Conservation (phyloP, 2,888 invertebrate genomes). For the Caenorhabditis becei region DNA sequence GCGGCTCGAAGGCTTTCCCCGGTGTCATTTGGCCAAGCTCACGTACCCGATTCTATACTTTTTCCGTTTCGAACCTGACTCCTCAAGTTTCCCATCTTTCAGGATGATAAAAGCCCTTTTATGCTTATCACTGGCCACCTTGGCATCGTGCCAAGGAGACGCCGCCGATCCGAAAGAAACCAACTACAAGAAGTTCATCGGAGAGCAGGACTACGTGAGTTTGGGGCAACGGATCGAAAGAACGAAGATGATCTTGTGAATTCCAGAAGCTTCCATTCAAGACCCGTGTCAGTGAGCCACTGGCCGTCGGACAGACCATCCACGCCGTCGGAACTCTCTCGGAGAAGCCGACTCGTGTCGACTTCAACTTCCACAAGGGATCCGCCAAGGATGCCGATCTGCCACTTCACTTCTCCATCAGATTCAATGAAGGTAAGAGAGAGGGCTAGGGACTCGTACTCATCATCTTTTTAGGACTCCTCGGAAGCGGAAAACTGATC, state of each 20-base stretch:
- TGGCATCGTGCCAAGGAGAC: conserved; percentile 60
- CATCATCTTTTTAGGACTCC: too few relatives aligned
- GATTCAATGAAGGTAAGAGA: conserved; percentile 81
- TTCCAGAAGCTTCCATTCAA: conserved; percentile 81
- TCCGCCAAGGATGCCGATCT: conserved; percentile 76
- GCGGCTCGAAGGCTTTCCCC: conserved; percentile 12
- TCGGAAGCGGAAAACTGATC: conserved; percentile 77
- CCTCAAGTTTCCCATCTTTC: background rate
- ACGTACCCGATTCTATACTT: conserved; percentile 6
- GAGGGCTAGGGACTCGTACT: too few relatives aligned
- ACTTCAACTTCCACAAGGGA: conserved; percentile 81
- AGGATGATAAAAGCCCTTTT: conserved; percentile 55
- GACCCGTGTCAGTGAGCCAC: conserved; percentile 79
- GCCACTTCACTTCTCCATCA: conserved; percentile 80
- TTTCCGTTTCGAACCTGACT: background rate
- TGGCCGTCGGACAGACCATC: conserved; percentile 80
- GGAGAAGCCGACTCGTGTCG: conserved; percentile 78
- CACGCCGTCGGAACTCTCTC: conserved; percentile 79
- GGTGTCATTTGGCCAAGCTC: conserved; percentile 17
- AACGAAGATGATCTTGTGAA: background rate
- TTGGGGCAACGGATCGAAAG: background rate
- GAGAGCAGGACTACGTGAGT: conserved; percentile 76
- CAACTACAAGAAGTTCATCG: conserved; percentile 79
- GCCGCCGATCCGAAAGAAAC: conserved; percentile 68
- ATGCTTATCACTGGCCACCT: conserved; percentile 29